Evolutionary conservation across 2,888 invertebrate genomes (phyloP), one percentile per base, ranked within the genome.

Genomic region (Caenorhabditis afra): DNA sequence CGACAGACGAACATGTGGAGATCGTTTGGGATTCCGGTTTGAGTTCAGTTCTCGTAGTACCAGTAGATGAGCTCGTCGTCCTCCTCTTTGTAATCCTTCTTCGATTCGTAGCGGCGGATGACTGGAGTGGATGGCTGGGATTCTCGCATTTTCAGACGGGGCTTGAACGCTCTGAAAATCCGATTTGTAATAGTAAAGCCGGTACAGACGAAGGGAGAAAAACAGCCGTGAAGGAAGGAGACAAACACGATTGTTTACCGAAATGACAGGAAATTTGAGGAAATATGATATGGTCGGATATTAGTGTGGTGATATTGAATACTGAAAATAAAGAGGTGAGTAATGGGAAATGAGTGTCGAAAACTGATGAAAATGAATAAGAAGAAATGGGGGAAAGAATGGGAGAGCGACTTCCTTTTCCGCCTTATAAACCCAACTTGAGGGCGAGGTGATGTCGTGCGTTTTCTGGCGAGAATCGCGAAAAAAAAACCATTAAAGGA

Each of bases 1-100:
- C 10, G 23, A 50, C 10, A 29, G 20, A 39, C 11, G 14, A 8
- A 39, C 10, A 14, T 22, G 23, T 22, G 10, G 55, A 55, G 55
- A 55, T 55, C 55, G 39, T 37, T 4, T 55, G 18, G n/a, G 18
- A 57, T 10, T 39, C 11, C 20, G 7, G n/a, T 12, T 16, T 68
- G 71, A 65, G 65, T 74, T 73, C 64, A 77, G 50, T 79, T 58
- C n/a, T 74, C 59, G 14, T 59, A 55, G 20, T 79, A 79, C 79
- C 79, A 79, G 74, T 79, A 74, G 4, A 79, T 45, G 10, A 79
- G 70, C 45, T 79, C 74, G 18, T 74, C 68, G 39, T 79, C 79
- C 49, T 79, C 79, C 11, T 64, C 65, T 39, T 67, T 59, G 41
- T 50, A 79, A 35, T 64, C 65, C 53, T 67, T 68, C 61, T 74